Conservation (phyloP, 2,113 vertebrate genomes). For the Ctenodactylus gundi region DNA sequence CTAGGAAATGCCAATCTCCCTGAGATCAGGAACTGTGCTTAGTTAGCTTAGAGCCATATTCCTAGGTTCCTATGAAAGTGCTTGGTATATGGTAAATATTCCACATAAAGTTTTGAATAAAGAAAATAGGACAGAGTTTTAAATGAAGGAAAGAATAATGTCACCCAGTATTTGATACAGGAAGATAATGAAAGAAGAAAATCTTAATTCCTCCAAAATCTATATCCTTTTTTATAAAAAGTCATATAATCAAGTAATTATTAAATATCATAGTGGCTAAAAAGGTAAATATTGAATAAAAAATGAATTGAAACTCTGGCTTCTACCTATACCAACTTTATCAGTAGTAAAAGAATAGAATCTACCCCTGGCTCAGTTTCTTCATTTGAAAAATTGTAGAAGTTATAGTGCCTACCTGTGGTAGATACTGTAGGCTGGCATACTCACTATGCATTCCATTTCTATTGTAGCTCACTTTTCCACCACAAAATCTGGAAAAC, state of each 20-base stretch:
- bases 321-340: background rate
- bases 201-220: background rate
- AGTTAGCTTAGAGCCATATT: background rate
- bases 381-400: background rate
- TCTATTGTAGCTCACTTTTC: background rate
- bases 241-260: background rate
- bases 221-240: background rate
- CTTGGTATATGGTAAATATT: background rate
- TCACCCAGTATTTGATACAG: background rate
- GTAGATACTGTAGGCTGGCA: background rate
- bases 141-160: background rate
- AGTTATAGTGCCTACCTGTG: background rate
- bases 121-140: too few species aligned
- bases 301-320: background rate
- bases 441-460: background rate
- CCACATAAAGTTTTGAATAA: background rate
- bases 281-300: background rate
- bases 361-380: background rate
- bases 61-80: background rate
- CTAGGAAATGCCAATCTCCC: background rate
- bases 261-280: background rate
- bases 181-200: slow-evolving; percentile 24
- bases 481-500: background rate
- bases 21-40: background rate
- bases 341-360: background rate